phyloP scores from a whole-genome alignment of 2,113 vertebrate genomes.

The Suncus etruscus region DNA sequence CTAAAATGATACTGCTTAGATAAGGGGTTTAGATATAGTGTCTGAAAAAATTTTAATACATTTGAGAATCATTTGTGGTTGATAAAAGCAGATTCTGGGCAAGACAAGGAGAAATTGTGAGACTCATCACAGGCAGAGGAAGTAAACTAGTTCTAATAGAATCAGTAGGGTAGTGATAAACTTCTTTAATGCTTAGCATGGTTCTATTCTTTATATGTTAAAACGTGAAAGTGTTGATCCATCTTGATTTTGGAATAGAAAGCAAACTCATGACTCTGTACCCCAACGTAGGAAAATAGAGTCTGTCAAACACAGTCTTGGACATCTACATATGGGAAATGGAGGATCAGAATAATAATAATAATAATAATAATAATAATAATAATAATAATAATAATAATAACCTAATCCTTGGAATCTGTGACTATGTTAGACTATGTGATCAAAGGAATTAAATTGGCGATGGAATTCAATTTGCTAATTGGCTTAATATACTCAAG shows the following conservation, averaged over 20 bases:
- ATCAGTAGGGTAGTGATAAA: fast-evolving
- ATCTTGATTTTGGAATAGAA: neutral
- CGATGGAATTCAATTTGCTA: neutral
- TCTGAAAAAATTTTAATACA: neutral
- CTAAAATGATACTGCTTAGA: too few species aligned
- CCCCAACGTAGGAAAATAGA: neutral
- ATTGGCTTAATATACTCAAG: neutral
- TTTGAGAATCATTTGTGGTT: neutral
- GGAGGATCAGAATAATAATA: neutral
- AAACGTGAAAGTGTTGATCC: neutral
- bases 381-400: neutral
- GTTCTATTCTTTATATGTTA: neutral
- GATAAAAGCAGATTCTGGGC: neutral
- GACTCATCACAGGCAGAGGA: neutral
- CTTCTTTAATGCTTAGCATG: fast-evolving
- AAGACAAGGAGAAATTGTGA: neutral
- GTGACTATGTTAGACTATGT: neutral
- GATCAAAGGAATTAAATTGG: neutral
- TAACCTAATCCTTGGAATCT: neutral
- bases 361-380: neutral
- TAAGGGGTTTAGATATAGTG: too few species aligned
- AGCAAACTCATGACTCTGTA: neutral
- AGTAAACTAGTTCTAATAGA: neutral
- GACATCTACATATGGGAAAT: too few species aligned
- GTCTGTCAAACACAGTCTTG: neutral